phyloP scores from a whole-genome alignment of 2,888 invertebrate species.

The Smittia aterrima region DNA sequence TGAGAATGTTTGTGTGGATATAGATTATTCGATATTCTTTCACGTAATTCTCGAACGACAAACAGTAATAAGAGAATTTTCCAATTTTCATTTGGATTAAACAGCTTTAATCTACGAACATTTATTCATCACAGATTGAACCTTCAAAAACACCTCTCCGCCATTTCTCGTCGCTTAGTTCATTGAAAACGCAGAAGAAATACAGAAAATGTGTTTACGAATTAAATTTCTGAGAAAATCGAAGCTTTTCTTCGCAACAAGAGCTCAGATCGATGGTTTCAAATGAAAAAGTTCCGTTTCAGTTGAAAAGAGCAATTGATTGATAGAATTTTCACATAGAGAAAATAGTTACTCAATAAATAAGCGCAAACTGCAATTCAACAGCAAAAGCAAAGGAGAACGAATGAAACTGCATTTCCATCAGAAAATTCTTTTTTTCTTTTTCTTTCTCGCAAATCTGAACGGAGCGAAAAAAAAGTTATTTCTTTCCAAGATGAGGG shows the following conservation, averaged over 20 bases:
- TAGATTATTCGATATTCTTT: too few relatives aligned
- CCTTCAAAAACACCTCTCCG: too few relatives aligned
- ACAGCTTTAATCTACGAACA: neutral
- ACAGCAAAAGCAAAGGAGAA: neutral
- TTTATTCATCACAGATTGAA: neutral
- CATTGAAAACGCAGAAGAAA: too few relatives aligned
- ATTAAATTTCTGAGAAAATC: slow-evolving; percentile 10
- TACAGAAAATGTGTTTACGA: neutral
- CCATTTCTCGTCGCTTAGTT: too few relatives aligned
- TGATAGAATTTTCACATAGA: slow-evolving; percentile 19
- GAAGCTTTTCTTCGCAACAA: neutral
- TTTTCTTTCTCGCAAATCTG: neutral
- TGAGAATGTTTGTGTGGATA: too few relatives aligned
- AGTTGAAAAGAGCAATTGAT: slow-evolving; percentile 2
- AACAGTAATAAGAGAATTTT: neutral
- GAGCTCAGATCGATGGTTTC: slow-evolving; percentile 12
- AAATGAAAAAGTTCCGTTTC: neutral
- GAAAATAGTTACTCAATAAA: slow-evolving; percentile 12
- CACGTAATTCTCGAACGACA: too few relatives aligned
- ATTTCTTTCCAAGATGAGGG: neutral
- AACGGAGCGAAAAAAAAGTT: neutral
- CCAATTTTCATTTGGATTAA: neutral
- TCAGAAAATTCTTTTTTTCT: neutral
- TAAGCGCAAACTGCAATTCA: neutral
- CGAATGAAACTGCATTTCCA: neutral